These are phyloP conservation scores for Notospermus geniculatus DNA, from an alignment of 1,140 invertebrate species.

Conservation along the genomic window DNA sequence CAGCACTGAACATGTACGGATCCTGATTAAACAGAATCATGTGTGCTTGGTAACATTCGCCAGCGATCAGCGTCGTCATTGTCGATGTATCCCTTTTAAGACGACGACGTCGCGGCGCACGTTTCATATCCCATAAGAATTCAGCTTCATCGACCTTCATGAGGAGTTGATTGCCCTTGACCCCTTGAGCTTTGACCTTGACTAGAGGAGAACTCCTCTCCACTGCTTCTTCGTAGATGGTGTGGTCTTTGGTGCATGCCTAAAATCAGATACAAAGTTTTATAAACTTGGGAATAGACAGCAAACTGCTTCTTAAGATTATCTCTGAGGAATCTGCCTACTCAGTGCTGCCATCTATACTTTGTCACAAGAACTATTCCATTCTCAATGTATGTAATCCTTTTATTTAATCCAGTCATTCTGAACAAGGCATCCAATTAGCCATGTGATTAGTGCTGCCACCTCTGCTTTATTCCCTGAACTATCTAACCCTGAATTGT, in stretches of 20 bases:
- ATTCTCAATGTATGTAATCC: too few species aligned
- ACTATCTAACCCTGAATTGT: too few species aligned
- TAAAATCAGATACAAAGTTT: background rate
- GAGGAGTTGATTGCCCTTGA: background rate
- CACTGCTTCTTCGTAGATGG: background rate
- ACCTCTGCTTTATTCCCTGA: too few species aligned
- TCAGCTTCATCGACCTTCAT: background rate
- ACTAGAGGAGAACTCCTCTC: background rate
- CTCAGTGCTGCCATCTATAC: too few species aligned
- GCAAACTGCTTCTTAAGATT: too few species aligned
- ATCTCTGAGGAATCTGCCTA: too few species aligned
- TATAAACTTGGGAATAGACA: too few species aligned
- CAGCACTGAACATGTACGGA: conserved; percentile 14
- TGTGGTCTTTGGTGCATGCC: background rate
- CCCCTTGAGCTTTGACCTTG: conserved; percentile 1
- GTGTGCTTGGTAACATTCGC: conserved; percentile 26
- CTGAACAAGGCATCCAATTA: too few species aligned
- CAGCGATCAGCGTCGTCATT: background rate
- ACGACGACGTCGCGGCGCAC: background rate
- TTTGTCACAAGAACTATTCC: too few species aligned
- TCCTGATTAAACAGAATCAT: conserved; percentile 24
- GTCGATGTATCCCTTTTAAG: background rate
- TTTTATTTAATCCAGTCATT: too few species aligned
- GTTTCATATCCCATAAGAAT: background rate
- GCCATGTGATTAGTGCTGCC: too few species aligned